Evolutionary conservation across 2,113 vertebrate species (phyloP).

Genomic region (Trochalopteron elliotii): DNA sequence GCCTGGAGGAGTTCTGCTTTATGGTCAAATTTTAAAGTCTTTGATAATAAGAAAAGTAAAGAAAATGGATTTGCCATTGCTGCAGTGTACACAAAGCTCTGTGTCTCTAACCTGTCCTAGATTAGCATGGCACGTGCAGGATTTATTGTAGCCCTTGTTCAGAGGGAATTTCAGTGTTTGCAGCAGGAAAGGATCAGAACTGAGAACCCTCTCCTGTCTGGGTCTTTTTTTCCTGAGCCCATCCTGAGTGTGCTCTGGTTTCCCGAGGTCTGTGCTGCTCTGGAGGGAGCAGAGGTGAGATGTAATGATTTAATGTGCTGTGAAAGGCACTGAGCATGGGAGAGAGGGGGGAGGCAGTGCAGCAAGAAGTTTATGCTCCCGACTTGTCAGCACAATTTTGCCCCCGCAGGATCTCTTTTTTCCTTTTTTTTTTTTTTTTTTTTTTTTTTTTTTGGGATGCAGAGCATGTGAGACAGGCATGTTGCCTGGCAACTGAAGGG

Average conservation of each 20-base stretch:
- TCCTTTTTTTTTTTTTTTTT: not conserved
- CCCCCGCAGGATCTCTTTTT: not conserved
- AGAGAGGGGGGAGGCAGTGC: not conserved
- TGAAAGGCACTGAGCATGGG: not conserved
- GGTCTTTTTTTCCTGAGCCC: not conserved
- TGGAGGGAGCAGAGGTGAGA: not conserved
- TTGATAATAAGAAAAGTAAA: not conserved
- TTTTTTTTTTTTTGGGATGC: not conserved
- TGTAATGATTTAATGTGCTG: not conserved
- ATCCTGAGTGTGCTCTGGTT: not conserved
- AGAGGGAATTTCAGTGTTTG: not conserved
- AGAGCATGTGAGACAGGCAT: not conserved
- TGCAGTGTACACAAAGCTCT: not conserved
- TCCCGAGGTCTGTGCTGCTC: not conserved
- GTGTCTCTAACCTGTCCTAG: not conserved
- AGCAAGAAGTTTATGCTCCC: not conserved
- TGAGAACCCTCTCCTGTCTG: not conserved
- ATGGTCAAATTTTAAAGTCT: constrained; percentile 25
- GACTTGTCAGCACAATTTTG: constrained; percentile 44
- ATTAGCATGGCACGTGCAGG: not conserved
- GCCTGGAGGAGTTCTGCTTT: constrained; percentile 24
- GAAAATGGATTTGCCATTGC: not conserved
- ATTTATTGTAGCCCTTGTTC: not conserved
- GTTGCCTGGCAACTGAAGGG: constrained; percentile 69
- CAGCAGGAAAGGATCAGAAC: not conserved